Conservation (phyloP, 2,113 vertebrate species). For the Tragelaphus imberbis region DNA sequence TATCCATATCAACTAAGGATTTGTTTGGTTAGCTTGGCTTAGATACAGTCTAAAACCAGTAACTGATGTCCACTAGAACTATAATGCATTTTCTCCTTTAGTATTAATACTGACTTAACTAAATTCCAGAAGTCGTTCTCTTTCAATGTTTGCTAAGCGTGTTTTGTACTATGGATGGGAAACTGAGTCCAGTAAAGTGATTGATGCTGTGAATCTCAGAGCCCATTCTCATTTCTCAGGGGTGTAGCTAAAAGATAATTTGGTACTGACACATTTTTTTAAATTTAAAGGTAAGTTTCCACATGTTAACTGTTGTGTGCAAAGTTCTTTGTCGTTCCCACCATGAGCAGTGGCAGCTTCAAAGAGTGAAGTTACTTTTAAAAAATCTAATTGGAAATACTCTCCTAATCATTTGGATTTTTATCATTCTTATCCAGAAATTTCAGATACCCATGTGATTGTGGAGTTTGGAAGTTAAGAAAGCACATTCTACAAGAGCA, state of each 20-base stretch:
- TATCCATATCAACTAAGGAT: background rate
- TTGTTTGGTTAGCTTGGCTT: background rate
- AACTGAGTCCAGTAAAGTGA: background rate
- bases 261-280: background rate
- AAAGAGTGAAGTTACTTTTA: background rate
- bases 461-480: background rate
- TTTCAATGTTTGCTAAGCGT: background rate
- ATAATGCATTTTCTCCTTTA: background rate
- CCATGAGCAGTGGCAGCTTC: background rate
- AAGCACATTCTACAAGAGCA: background rate
- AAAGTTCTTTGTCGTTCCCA: background rate
- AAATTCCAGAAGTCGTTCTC: conserved; percentile 8
- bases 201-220: background rate
- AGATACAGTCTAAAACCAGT: background rate
- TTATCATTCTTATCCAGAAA: conserved; percentile 3
- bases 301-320: background rate
- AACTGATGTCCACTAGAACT: background rate
- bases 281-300: background rate
- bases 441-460: background rate
- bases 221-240: background rate
- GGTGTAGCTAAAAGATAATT: background rate
- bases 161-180: background rate
- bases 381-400: background rate
- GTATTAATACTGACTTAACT: background rate
- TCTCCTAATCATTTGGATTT: background rate